phyloP scores from a whole-genome alignment of 2,888 invertebrate genomes.

The Pherbina coryleti region DNA sequence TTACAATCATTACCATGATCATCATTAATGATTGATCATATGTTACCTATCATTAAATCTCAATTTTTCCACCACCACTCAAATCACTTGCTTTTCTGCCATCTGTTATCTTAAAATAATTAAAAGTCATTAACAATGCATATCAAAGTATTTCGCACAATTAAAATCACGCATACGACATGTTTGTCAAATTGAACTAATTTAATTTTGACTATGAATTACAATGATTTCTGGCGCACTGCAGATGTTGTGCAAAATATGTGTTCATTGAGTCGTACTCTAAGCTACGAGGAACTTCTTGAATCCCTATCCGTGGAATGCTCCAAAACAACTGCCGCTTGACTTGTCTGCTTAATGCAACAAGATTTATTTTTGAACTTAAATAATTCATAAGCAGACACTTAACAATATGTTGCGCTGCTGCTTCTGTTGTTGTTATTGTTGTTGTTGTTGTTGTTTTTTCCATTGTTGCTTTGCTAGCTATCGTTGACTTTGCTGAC shows the following conservation, averaged over 20 bases:
- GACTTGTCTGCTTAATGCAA: constrained; percentile 15
- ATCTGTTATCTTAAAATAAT: not conserved
- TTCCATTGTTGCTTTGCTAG: too few species aligned
- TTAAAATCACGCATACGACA: constrained; percentile 8
- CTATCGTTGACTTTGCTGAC: not conserved
- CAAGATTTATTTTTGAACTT: constrained; percentile 31
- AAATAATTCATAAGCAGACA: constrained; percentile 36
- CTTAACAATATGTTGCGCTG: constrained; percentile 29
- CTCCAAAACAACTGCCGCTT: constrained; percentile 1
- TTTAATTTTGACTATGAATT: not conserved
- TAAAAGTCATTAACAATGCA: not conserved
- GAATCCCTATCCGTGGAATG: not conserved
- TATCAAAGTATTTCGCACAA: not conserved
- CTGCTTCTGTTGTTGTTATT: constrained; percentile 30
- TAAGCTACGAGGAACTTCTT: not conserved
- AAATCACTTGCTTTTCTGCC: not conserved
- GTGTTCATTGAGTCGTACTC: not conserved
- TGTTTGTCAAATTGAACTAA: constrained; percentile 25
- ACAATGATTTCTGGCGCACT: not conserved
- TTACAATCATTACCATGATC: too few species aligned
- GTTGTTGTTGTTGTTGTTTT: constrained; percentile 14
- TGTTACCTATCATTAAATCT: too few species aligned
- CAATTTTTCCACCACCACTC: not conserved
- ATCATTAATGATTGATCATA: too few species aligned
- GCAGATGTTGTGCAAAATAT: not conserved